Evolutionary conservation across 2,888 invertebrate species (phyloP).

Genomic region (Napeogenes inachia): DNA sequence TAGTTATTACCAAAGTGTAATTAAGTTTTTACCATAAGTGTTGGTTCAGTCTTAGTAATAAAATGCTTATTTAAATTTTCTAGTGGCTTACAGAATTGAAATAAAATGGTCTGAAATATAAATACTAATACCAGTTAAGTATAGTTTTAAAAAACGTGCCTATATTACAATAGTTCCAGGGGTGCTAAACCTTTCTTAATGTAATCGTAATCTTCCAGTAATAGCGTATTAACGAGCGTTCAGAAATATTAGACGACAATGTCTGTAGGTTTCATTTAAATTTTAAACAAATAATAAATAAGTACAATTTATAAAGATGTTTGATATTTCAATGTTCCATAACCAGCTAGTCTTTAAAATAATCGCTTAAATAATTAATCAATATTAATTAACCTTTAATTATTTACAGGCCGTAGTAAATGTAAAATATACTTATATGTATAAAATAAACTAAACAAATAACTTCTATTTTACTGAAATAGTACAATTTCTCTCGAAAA

Average conservation of each 20-base stretch:
- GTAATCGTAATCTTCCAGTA: conserved; percentile 49
- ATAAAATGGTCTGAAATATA: conserved; percentile 8
- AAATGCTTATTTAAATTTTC: conserved; percentile 29
- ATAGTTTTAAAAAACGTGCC: conserved; percentile 52
- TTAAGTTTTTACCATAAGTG: conserved; percentile 64
- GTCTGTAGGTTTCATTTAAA: no score
- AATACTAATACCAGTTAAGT: conserved; percentile 30
- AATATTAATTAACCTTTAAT: conserved; percentile 7
- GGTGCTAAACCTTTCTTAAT: conserved; percentile 53
- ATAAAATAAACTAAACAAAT: background rate
- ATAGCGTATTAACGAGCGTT: conserved; percentile 36
- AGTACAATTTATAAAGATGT: conserved; percentile 11
- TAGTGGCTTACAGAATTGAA: background rate
- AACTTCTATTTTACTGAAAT: background rate
- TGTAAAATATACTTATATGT: background rate
- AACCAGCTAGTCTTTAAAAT: conserved; percentile 58
- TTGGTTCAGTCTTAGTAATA: conserved; percentile 33
- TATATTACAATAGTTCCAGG: conserved; percentile 39
- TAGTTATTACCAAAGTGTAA: conserved; percentile 76
- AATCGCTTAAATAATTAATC: conserved; percentile 25
- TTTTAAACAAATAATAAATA: no score
- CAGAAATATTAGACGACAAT: conserved; percentile 24
- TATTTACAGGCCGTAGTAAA: background rate
- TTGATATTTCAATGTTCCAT: conserved; percentile 29
- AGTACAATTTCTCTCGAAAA: background rate